Evolutionary conservation across 2,113 vertebrate genomes (phyloP).

Genomic region (Corythornis vintsioides): DNA sequence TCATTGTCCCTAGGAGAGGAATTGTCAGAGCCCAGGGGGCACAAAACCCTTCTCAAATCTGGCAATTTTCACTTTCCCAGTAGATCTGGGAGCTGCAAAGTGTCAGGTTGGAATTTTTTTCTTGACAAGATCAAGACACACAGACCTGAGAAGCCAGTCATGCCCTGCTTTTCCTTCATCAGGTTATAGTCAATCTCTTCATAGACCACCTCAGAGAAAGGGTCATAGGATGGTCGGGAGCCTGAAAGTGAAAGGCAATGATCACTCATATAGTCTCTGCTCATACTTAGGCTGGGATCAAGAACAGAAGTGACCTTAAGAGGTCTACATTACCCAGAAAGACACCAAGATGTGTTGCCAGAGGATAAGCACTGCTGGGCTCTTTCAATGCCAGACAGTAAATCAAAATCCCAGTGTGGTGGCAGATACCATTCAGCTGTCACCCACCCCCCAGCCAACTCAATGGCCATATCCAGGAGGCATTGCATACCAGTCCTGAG

Average conservation of each 20-base stretch:
- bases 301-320: neutral
- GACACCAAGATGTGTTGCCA: neutral
- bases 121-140: neutral
- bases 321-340: neutral
- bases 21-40: neutral
- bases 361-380: neutral
- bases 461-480: neutral
- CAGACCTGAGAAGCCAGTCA: conserved; percentile 22
- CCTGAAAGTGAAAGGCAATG: conserved; percentile 9
- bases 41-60: neutral
- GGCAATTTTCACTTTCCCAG: neutral
- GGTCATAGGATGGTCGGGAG: neutral
- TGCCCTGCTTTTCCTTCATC: neutral
- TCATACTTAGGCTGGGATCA: neutral
- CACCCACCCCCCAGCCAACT: neutral
- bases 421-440: neutral
- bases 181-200: conserved; percentile 45
- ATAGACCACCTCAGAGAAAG: conserved; percentile 43
- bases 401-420: neutral
- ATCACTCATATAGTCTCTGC: neutral
- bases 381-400: neutral
- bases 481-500: neutral
- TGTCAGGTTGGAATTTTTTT: neutral
- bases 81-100: neutral
- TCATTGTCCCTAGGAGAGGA: neutral